Evolutionary conservation across 2,113 vertebrate species (phyloP).

Genomic region (Nicator chloris): DNA sequence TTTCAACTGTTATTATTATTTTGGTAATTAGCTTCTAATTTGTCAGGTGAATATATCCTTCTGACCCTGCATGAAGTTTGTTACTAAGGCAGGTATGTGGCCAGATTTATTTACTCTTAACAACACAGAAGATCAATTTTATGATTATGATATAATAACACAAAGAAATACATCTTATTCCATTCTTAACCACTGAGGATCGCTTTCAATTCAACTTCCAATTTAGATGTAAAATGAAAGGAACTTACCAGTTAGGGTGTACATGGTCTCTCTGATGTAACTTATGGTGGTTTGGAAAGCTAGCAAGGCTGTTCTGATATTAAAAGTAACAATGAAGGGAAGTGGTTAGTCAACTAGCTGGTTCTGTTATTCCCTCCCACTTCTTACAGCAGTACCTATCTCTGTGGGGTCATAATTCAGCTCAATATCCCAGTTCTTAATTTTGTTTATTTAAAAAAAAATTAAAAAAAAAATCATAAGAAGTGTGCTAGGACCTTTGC

Average conservation of each 20-base stretch:
- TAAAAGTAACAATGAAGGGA: constrained; percentile 76
- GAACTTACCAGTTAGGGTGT: constrained; percentile 71
- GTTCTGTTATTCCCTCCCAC: constrained; percentile 72
- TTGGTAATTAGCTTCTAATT: background rate
- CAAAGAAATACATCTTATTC: background rate
- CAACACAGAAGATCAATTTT: background rate
- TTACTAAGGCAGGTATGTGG: background rate
- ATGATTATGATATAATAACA: background rate
- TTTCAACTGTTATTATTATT: background rate
- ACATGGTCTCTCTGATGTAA: constrained; percentile 54
- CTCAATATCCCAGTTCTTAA: constrained; percentile 1
- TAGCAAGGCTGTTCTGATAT: constrained; percentile 63
- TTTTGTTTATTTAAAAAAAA: background rate
- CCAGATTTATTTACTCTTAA: background rate
- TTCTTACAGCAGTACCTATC: constrained; percentile 59
- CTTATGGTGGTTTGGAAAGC: constrained; percentile 54
- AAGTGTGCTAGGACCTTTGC: background rate
- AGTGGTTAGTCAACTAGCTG: constrained; percentile 78
- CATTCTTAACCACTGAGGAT: background rate
- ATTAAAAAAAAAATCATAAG: background rate
- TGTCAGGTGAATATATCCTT: background rate
- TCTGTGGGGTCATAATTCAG: constrained; percentile 13
- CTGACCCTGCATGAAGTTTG: background rate
- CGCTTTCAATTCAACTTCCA: background rate
- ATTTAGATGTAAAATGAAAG: constrained; percentile 35